Conservation (phyloP, 2,113 vertebrate genomes). For the Danio rerio region GRCz12tu NC_133182.1:19456501-19457000, state of each 20-base stretch:
- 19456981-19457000: no score
- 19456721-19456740: neutral
- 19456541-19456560: no score
- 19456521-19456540: no score
- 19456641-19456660: neutral
- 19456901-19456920: constrained; percentile 67
- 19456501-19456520: no score
- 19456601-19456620: no score
- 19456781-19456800: constrained; percentile 67
- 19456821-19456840: constrained; percentile 63
- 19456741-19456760: neutral
- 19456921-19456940: constrained; percentile 60
- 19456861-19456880: constrained; percentile 69
- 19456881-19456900: constrained; percentile 66
- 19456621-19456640: no score
- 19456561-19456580: no score
- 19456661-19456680: neutral
- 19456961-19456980: no score
- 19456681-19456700: neutral
- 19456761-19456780: constrained; percentile 44
- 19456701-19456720: neutral
- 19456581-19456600: no score
- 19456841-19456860: constrained; percentile 71
- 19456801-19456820: constrained; percentile 67
- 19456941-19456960: constrained; percentile 47